Base-by-base conservation (phyloP, 92 coral and sea anemone species). In the Umimayanthus chanpuru region DNA sequence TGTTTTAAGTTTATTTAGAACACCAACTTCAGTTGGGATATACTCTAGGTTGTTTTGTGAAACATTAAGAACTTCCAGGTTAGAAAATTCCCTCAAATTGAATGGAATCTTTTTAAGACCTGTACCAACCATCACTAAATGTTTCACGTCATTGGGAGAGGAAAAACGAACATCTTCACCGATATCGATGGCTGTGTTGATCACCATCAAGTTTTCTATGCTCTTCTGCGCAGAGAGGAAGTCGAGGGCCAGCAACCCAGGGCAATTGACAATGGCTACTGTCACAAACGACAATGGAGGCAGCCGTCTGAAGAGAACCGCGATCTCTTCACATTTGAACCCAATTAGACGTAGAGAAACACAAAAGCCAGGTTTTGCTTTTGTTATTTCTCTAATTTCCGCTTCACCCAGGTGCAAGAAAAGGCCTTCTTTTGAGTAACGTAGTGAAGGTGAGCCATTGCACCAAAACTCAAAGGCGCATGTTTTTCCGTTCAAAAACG, bases 251-350 rank as follows among this genome's bases (percentile, higher is more conserved):
- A 88, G 68, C 4, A 32, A 43, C 41, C 90, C 90, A 70, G 30
- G 8, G 73, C 90, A 88, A 30, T 65, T 47, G 3, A 80, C 26
- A 79, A 88, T 80, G 64, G 82, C 85, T 49, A 88, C n/a, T 28
- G 79, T 80, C 64, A 58, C 56, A 70, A 80, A 30, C 12, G 71
- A 23, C 66, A 75, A 55, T 4, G 39, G 74, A 21, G 72, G 68
- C 40, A n/a, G 41, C n/a, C 29, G 4, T 9, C 29, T 11, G 18
- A 86, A 28, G 21, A 75, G 23, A 29, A 39, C 44, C 30, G 20
- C 36, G 38, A 86, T 74, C 26, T 73, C 77, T 73, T 73, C 77
- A 21, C 77, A 16, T 73, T 32, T 32, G 77, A 21, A 73, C 43
- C 43, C 43, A 32, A 30, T 73, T 8, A 73, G 44, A 32, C 77